Conservation (phyloP, 2,113 vertebrate species). For the Vireo altiloquus region DNA sequence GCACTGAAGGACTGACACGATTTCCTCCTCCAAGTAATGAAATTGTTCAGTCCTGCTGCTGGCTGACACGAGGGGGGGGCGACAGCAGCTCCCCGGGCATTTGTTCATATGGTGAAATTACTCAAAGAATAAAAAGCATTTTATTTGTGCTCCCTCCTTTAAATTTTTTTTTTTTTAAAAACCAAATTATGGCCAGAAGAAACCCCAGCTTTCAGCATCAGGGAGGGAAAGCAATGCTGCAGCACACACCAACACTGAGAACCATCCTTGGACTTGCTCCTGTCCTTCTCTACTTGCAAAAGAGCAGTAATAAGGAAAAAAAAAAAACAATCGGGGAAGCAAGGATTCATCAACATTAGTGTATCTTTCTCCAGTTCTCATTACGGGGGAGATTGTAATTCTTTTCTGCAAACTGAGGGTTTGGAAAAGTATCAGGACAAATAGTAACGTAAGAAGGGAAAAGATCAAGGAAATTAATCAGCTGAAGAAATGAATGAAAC, state of each 20-base stretch:
- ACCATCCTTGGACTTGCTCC: fast-evolving
- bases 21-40: not conserved
- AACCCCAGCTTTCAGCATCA: not conserved
- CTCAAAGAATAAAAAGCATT: not conserved
- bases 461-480: not conserved
- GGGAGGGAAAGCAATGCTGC: not conserved
- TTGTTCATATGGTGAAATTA: not conserved
- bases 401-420: not conserved
- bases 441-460: not conserved
- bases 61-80: not conserved
- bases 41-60: not conserved
- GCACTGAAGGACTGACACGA: not conserved
- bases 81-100: not conserved
- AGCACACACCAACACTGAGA: not conserved
- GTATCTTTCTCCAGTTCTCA: not conserved
- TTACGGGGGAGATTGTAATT: not conserved
- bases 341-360: not conserved
- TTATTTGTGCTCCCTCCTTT: not conserved
- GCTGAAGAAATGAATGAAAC: not conserved
- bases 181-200: not conserved
- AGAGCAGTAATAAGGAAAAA: not conserved
- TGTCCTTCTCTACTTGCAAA: not conserved
- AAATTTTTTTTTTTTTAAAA: not conserved
- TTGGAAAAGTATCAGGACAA: not conserved
- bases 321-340: not conserved